A percentile compares a stretch with the other conserved stretches of the same genome.
phyloP scores from a whole-genome alignment of 2,113 vertebrate species.

The Carlito syrichta region DNA sequence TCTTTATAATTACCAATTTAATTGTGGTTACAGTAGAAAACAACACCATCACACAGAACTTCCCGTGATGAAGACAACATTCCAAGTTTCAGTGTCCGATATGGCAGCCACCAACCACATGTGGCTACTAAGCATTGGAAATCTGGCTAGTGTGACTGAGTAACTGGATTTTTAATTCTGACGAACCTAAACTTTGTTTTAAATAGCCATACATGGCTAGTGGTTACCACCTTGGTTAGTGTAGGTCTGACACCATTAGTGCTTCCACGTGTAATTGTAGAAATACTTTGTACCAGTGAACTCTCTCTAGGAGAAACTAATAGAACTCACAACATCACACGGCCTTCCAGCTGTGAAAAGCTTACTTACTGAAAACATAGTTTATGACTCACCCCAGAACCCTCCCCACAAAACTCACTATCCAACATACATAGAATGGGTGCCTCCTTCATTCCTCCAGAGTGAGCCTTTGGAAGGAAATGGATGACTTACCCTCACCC shows the following conservation, averaged over 20 bases:
- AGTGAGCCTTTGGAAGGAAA: neutral
- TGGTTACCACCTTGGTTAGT: neutral
- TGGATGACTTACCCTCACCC: constrained; percentile 84
- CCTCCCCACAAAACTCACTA: neutral
- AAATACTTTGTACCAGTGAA: neutral
- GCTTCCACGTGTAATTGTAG: neutral
- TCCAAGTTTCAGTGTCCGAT: neutral
- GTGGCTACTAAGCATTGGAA: neutral
- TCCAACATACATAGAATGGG: neutral
- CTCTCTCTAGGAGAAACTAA: neutral
- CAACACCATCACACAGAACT: neutral
- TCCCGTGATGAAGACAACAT: neutral
- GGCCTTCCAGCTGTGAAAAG: neutral
- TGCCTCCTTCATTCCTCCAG: neutral
- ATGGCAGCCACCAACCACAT: neutral
- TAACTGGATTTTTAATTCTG: neutral
- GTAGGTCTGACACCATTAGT: neutral
- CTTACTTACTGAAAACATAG: neutral
- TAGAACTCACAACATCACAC: neutral
- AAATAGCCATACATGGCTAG: neutral
- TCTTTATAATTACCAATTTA: neutral
- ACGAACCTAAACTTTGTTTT: neutral
- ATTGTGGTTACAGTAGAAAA: neutral
- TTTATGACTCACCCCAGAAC: neutral
- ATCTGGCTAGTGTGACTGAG: neutral